phyloP scores from a whole-genome alignment of 35 echinoderm and acorn worm species.

The Apostichopus japonicus region DNA sequence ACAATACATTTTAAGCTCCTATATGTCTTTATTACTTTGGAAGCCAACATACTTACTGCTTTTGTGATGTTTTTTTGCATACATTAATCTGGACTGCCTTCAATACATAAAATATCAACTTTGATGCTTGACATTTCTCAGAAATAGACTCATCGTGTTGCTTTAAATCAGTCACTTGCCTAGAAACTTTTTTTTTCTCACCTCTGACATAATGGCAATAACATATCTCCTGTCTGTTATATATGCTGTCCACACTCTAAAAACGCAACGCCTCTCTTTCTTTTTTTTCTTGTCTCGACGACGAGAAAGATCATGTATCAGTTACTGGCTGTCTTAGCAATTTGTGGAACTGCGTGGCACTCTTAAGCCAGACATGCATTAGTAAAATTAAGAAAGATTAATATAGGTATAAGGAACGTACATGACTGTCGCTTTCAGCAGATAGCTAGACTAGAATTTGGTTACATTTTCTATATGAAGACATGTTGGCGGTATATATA shows the following conservation, averaged over 20 bases:
- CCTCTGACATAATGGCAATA: slow-evolving; percentile 5
- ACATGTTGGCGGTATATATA: no score
- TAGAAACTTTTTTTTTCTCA: not conserved
- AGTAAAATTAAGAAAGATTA: not conserved
- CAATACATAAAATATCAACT: no score
- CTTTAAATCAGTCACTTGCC: not conserved
- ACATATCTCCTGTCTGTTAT: not conserved
- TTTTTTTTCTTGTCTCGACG: not conserved
- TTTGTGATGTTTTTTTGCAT: no score
- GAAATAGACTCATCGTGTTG: not conserved
- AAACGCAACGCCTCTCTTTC: not conserved
- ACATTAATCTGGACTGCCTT: no score
- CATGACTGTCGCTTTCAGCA: not conserved
- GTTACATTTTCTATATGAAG: no score
- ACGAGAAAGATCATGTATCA: slow-evolving; percentile 1
- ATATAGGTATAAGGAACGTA: not conserved
- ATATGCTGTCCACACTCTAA: not conserved
- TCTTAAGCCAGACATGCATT: not conserved
- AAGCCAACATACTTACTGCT: no score
- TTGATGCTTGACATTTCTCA: no score
- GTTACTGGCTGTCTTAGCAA: not conserved
- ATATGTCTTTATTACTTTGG: no score
- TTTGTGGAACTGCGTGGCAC: not conserved
- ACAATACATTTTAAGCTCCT: no score
- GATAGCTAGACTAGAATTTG: no score